A percentile compares a stretch with the other conserved stretches of the same genome.
Conservation (phyloP, 2,797 vertebrate genomes). For the Gymnocypris eckloni region DNA sequence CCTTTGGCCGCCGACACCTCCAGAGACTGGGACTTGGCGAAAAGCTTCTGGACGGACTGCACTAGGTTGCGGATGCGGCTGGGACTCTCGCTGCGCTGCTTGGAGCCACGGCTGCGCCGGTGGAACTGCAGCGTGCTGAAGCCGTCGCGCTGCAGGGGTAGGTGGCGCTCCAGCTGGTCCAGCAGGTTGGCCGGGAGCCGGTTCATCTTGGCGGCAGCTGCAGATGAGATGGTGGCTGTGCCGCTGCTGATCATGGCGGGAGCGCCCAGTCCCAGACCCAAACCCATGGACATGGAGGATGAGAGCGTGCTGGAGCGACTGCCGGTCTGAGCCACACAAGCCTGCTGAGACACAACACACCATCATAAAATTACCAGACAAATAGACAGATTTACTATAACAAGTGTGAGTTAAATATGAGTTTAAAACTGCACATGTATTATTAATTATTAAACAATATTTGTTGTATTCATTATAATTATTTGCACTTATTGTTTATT, state of each 20-base stretch:
- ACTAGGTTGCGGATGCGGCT: conserved; percentile 97
- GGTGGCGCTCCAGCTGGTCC: conserved; percentile 97
- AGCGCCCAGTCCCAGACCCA: conserved; percentile 76
- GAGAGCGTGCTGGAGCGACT: conserved; percentile 74
- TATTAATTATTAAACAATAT: no score
- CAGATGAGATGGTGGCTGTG: conserved; percentile 81
- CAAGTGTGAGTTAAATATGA: background rate
- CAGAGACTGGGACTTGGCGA: conserved; percentile 94
- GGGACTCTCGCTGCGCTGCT: conserved; percentile 95
- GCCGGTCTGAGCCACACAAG: conserved; percentile 82
- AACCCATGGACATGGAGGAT: conserved; percentile 78
- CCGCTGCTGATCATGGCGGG: conserved; percentile 83
- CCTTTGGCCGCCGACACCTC: conserved; percentile 88
- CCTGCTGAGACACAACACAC: conserved; percentile 58
- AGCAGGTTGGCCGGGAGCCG: conserved; percentile 92
- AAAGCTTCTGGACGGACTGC: conserved; percentile 97
- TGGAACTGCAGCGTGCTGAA: conserved; percentile 99
- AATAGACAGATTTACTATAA: background rate
- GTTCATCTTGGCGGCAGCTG: conserved; percentile 94
- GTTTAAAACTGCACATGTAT: background rate
- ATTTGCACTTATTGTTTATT: no score
- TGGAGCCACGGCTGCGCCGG: conserved; percentile 75
- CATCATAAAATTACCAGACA: background rate
- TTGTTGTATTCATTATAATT: no score
- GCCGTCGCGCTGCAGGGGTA: conserved; percentile 94